Base-by-base conservation (phyloP, 1,140 invertebrate genomes). In the Drosophila miranda region DNA sequence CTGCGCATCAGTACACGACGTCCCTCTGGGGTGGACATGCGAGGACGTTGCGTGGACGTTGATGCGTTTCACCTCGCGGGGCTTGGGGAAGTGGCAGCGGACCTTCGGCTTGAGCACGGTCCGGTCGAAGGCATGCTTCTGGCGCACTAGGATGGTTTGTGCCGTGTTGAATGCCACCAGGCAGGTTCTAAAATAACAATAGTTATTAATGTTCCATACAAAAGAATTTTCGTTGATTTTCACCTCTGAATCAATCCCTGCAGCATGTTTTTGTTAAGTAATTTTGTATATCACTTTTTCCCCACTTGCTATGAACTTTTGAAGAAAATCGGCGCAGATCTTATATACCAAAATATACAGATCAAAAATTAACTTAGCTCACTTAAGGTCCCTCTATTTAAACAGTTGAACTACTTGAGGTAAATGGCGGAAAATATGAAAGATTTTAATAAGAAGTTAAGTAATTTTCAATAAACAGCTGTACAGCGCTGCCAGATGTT, bases 1-100 rank as follows among this genome's bases (percentile, higher is more conserved):
- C 95, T 93, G 78, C 95, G 93, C 95, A 95, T 95, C 6, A 97
- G 84, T 45, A 95, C 90, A 91, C 91, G 93, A 38, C 95, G 92
- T 19, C 95, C 95, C 57, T 78, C 91, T 0, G 91, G 91, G 1
- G 95, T 96, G 1, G 94, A 93, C 92, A 97, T 94, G 75, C 95
- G 93, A 0, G 92, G n/a, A n/a, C n/a, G n/a, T n/a, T n/a, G n/a
- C 95, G 72, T 95, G 94, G 2, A 92, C 92, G 52, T 93, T 93
- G 7, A 96, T 92, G 73, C 95, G 92, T 78, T 92, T 94, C 0
- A 92, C 92, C 92, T 97, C 96, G 59, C 92, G 94, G 0, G 96
- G 94, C 41, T 93, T 91, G 5, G 95, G 95, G 75, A 96, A 96
- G 72, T 95, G 93, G 78, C 93, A 93, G 28, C 95, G 92, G 0